Percentiles rank a stretch among this genome's conserved stretches.
These are phyloP conservation scores for Heterotis niloticus DNA, from an alignment of 2,113 vertebrate species.

Conservation along the genomic window DNA sequence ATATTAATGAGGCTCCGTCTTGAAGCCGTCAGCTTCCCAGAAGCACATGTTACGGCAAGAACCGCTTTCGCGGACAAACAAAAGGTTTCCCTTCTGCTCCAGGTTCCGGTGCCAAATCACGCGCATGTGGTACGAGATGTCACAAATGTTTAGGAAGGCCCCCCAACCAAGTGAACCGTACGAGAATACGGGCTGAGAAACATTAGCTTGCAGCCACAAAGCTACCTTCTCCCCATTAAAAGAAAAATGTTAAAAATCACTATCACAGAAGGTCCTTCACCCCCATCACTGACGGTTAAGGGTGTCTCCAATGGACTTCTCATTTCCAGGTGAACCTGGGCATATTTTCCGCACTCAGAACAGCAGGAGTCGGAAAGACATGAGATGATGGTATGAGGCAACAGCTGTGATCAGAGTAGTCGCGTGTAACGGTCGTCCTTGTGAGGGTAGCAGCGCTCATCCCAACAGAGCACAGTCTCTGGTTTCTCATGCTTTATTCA, in stretches of 20 bases:
- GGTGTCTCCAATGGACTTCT: too few relatives aligned
- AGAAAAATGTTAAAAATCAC: too few relatives aligned
- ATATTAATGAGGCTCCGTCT: slow-evolving; percentile 75
- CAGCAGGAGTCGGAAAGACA: slow-evolving; percentile 23
- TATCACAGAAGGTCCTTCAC: too few relatives aligned
- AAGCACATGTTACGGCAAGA: slow-evolving; percentile 60
- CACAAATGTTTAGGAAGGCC: neutral
- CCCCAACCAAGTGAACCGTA: neutral
- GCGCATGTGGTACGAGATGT: neutral
- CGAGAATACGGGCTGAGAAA: neutral
- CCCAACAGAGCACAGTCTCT: slow-evolving; percentile 65
- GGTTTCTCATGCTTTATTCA: slow-evolving; percentile 46
- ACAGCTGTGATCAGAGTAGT: slow-evolving; percentile 29
- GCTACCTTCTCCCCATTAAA: neutral
- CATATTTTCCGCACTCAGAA: neutral
- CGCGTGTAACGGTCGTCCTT: slow-evolving; percentile 49
- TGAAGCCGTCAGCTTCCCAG: slow-evolving; percentile 64
- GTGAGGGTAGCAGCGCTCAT: slow-evolving; percentile 43
- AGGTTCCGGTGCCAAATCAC: neutral
- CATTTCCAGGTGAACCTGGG: neutral
- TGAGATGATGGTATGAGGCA: slow-evolving; percentile 41
- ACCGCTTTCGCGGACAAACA: slow-evolving; percentile 64
- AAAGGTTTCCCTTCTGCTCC: slow-evolving; percentile 35
- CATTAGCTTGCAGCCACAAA: neutral
- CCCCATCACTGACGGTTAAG: too few relatives aligned